Percentiles rank a stretch among this genome's conserved stretches.
Evolutionary conservation across 2,113 vertebrate species (phyloP).

Genomic region (Hydrolagus affinis): DNA sequence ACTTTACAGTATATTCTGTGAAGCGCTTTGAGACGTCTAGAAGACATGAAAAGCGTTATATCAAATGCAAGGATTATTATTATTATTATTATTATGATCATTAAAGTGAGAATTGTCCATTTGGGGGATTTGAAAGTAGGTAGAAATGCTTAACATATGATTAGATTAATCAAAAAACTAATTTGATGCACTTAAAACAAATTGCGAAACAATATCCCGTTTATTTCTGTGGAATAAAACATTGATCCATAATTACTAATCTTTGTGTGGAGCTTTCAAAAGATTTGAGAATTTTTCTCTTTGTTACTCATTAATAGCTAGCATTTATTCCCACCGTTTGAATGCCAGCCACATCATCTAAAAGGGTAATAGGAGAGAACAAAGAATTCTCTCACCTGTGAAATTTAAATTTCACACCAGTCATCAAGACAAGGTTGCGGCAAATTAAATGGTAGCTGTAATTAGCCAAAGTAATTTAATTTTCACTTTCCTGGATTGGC

Average conservation of each 20-base stretch:
- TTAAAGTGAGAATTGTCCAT: background rate
- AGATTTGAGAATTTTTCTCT: background rate
- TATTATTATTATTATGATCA: no score
- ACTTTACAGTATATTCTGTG: no score
- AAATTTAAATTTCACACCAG: slow-evolving; percentile 17
- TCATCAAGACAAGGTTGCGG: background rate
- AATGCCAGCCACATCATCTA: background rate
- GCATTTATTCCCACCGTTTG: background rate
- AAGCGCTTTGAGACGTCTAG: no score
- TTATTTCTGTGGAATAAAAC: background rate
- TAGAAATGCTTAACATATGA: no score
- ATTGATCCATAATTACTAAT: background rate
- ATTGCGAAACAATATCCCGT: background rate
- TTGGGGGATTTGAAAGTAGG: background rate
- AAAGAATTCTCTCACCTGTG: slow-evolving; percentile 9
- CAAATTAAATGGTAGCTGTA: slow-evolving; percentile 1
- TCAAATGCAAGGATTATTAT: no score
- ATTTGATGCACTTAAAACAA: background rate
- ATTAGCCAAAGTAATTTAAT: background rate
- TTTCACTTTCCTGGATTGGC: background rate
- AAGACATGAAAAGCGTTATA: no score
- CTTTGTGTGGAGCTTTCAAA: background rate
- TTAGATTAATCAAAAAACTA: no score
- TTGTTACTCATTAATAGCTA: background rate
- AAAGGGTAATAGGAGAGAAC: background rate